phyloP scores from a whole-genome alignment of 2,888 invertebrate genomes.

The Galeruca laticollis region DNA sequence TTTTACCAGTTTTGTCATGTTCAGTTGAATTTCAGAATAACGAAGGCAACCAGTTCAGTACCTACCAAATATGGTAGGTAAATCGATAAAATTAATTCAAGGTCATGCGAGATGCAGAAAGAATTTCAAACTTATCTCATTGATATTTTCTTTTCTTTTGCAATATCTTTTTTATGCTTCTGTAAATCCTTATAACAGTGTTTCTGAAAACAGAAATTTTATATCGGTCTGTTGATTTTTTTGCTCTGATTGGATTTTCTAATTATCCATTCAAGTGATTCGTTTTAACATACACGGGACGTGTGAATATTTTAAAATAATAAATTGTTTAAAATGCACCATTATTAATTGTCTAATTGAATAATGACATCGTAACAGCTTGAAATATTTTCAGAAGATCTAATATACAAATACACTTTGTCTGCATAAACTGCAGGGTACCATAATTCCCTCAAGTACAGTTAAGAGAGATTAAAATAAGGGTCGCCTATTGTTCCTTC shows the following conservation, averaged over 20 bases:
- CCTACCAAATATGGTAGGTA: neutral
- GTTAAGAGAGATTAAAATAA: no score
- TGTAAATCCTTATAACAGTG: conserved; percentile 36
- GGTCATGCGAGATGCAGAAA: conserved; percentile 1
- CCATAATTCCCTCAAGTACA: no score
- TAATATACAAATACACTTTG: no score
- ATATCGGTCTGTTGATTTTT: conserved; percentile 37
- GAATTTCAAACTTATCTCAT: neutral
- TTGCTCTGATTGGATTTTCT: conserved; percentile 42
- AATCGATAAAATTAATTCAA: neutral
- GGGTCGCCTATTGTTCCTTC: no score
- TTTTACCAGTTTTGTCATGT: neutral
- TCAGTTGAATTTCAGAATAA: neutral
- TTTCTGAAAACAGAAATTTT: conserved; percentile 32
- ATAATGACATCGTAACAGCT: no score
- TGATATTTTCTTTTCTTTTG: conserved; percentile 3
- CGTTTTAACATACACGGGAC: conserved; percentile 10
- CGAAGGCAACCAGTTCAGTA: neutral
- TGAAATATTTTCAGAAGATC: no score
- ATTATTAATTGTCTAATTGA: no score
- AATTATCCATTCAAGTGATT: conserved; percentile 24
- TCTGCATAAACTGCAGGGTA: no score
- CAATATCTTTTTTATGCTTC: conserved; percentile 28
- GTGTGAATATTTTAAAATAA: conserved; percentile 14
- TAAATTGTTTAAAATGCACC: no score